Evolutionary conservation across 2,888 invertebrate genomes (phyloP), one percentile per base, ranked within the genome.

Genomic region (Beris chalybata): DNA sequence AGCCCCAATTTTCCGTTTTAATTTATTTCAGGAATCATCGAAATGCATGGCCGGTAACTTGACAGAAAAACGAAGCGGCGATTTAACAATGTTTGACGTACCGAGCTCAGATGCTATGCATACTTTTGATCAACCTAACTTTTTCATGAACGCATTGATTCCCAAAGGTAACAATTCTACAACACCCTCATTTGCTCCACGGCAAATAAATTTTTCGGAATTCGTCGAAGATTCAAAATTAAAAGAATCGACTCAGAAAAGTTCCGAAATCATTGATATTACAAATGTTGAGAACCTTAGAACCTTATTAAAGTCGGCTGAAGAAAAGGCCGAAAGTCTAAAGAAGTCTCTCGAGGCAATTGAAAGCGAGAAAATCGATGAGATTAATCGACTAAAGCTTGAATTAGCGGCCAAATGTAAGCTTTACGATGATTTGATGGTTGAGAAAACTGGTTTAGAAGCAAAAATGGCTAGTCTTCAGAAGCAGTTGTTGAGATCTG

Each of bases 241-340:
- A 0, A 78, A 79, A 53, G 77, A 81, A 64, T 74, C 85, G 5
- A 78, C 79, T 29, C 76, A 78, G 44, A 84, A 82, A 71, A 76
- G 79, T 11, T 69, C 77, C 47, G 68, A 71, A 12, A 53, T 65
- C 11, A 71, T 73, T 31, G 75, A 76, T 13, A 73, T 80, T 22
- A 78, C 83, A 70, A 86, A 87, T 73, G 82, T 88, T 4, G 84
- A 84, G 54, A 83, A 84, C 71, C 79, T 87, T 32, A 84, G 84
- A 71, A 72, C 76, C 0, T 84, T 85, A 72, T 74, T 87, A 2
- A 84, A 85, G 52, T 47, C 12, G 6, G 56, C 68, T 15, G 84
- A 85, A 73, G 83, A 82, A 73, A 83, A 83, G 65, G 57, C 67
- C 53, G 66, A 68, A 57, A 67, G 65, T 55, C 65, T 71, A 43